phyloP scores from a whole-genome alignment of 2,797 vertebrate genomes.

The Bryconaethiops microstoma region DNA sequence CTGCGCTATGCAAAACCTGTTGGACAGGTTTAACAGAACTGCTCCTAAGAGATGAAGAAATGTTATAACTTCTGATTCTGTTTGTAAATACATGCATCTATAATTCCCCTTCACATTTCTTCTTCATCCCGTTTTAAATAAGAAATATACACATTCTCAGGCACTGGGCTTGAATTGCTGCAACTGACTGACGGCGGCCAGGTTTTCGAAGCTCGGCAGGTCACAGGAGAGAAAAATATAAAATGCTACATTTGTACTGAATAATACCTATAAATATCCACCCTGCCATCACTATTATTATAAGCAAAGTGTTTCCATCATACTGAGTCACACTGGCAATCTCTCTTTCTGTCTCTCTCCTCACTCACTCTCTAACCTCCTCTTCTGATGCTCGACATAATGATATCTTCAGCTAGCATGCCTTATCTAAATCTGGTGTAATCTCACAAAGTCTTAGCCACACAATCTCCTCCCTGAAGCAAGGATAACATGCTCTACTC shows the following conservation, averaged over 20 bases:
- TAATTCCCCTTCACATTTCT: neutral
- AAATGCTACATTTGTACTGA: neutral
- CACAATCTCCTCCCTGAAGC: conserved; percentile 26
- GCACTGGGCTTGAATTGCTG: neutral
- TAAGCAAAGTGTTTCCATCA: conserved; percentile 1
- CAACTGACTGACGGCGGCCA: neutral
- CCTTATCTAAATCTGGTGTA: conserved; percentile 33
- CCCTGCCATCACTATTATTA: neutral
- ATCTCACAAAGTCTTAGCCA: conserved; percentile 15
- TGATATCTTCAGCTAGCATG: conserved; percentile 23
- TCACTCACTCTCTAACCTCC: conserved; percentile 20
- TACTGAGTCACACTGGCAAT: conserved; percentile 11
- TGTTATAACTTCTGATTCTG: neutral
- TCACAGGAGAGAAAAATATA: neutral
- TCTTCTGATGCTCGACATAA: conserved; percentile 37
- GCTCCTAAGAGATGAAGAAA: neutral
- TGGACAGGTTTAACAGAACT: conserved; percentile 22
- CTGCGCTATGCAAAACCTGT: neutral
- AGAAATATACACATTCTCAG: neutral
- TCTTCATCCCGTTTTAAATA: neutral
- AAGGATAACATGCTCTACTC: conserved; percentile 28
- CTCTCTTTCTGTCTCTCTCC: conserved; percentile 3
- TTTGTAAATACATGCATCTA: neutral
- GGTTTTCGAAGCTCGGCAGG: neutral
- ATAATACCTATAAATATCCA: conserved; percentile 13